Percentiles rank a stretch among this genome's conserved stretches.
These are phyloP conservation scores for Alcedo quadribrachys DNA, from an alignment of 2,797 vertebrate genomes.

Conservation along the genomic window DNA sequence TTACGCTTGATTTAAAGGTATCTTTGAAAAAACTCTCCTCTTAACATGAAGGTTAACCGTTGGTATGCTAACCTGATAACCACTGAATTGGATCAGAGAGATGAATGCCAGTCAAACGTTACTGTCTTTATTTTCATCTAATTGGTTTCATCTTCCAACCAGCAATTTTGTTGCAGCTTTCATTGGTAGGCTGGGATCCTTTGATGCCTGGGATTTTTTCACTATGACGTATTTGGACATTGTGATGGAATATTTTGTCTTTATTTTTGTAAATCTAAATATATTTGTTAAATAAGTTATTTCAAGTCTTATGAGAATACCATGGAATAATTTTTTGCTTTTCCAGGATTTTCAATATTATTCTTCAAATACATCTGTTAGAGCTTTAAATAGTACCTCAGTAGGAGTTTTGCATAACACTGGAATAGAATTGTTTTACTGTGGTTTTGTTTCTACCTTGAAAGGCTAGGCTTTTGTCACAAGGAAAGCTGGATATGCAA, in stretches of 20 bases:
- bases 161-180: neutral
- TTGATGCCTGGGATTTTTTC: neutral
- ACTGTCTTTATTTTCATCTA: neutral
- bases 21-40: neutral
- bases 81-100: neutral
- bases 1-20: neutral
- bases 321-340: neutral
- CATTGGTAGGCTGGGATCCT: neutral
- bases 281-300: neutral
- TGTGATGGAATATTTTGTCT: neutral
- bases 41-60: neutral
- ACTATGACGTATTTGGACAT: neutral
- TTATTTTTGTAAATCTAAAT: neutral
- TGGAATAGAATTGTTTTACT: neutral
- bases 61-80: neutral
- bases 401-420: neutral
- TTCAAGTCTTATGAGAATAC: neutral
- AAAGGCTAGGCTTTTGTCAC: neutral
- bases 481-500: neutral
- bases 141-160: neutral
- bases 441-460: neutral
- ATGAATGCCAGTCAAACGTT: neutral
- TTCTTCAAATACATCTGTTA: neutral
- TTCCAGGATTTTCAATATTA: neutral
- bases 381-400: neutral